A percentile compares a stretch with the other conserved stretches of the same genome.
These are phyloP conservation scores for Andrena marginata DNA, from an alignment of 2,888 invertebrate species.

Conservation along the genomic window DNA sequence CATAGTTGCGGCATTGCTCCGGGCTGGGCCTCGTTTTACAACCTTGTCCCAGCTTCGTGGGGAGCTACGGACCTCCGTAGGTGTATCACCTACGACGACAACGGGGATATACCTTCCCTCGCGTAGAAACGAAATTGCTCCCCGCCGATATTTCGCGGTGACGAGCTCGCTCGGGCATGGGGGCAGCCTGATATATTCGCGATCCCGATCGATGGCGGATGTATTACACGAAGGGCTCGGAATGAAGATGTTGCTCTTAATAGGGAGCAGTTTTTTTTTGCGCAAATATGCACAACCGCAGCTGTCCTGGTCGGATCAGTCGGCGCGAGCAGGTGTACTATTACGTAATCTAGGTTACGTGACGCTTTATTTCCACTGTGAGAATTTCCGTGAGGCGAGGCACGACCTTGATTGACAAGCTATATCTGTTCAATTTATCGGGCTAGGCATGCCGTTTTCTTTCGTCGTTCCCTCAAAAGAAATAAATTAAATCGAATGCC, in stretches of 20 bases:
- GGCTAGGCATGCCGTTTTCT: constrained; percentile 24
- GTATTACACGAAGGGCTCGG: neutral
- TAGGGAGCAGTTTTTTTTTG: constrained; percentile 14
- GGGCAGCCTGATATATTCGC: neutral
- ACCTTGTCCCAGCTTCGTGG: constrained; percentile 61
- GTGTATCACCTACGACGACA: constrained; percentile 40
- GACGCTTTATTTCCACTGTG: constrained; percentile 55
- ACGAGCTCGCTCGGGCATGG: neutral
- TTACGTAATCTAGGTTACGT: constrained; percentile 55
- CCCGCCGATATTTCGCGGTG: neutral
- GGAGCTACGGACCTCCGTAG: constrained; percentile 59
- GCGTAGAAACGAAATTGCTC: neutral
- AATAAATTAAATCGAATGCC: constrained; percentile 27
- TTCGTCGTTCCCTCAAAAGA: constrained; percentile 30
- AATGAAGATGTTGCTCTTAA: neutral
- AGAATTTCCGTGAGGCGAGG: constrained; percentile 72
- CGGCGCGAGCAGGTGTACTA: constrained; percentile 37
- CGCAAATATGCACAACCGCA: constrained; percentile 18
- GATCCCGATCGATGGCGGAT: constrained; percentile 4
- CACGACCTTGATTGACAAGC: constrained; percentile 67
- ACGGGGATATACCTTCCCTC: neutral
- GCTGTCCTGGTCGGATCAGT: constrained; percentile 14
- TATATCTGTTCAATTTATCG: constrained; percentile 61
- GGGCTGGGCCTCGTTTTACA: constrained; percentile 71
- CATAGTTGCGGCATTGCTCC: constrained; percentile 79